Percentiles rank a stretch among this genome's conserved stretches.
phyloP scores from a whole-genome alignment of 2,797 vertebrate genomes.

The Ciconia nigra region DNA sequence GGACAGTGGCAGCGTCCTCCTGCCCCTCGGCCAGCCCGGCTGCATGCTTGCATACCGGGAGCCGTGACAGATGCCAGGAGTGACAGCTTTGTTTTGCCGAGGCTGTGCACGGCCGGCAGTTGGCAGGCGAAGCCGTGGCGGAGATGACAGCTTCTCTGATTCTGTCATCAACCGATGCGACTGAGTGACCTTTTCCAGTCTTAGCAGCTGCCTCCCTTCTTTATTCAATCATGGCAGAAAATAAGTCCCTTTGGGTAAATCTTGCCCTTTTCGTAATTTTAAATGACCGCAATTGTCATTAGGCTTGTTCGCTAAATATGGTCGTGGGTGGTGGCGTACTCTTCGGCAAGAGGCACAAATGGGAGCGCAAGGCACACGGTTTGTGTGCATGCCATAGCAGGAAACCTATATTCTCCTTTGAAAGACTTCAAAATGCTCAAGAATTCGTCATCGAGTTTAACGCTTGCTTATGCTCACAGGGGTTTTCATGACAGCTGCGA shows the following conservation, averaged over 20 bases:
- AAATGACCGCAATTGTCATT: constrained; percentile 56
- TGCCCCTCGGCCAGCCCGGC: not conserved
- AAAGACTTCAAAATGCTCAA: not conserved
- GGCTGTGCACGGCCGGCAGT: constrained; percentile 39
- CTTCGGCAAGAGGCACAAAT: not conserved
- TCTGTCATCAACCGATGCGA: constrained; percentile 74
- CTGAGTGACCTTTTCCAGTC: constrained; percentile 80
- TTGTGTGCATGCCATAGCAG: fast-evolving
- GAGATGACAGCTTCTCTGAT: constrained; percentile 78
- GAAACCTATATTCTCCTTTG: not conserved
- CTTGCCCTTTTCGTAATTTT: constrained; percentile 60
- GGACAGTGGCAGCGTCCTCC: not conserved
- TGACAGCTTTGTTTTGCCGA: constrained; percentile 54
- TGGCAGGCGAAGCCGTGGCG: constrained; percentile 41
- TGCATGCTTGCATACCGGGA: not conserved
- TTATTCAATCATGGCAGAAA: constrained; percentile 74
- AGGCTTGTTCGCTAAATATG: not conserved
- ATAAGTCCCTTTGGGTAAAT: constrained; percentile 57
- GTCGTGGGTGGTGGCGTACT: not conserved
- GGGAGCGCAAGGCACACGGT: fast-evolving
- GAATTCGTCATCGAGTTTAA: not conserved
- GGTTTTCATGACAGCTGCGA: fast-evolving
- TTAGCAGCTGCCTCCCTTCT: constrained; percentile 67
- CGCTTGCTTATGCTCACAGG: fast-evolving
- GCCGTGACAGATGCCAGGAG: constrained; percentile 17